These are phyloP conservation scores for Oreochromis aureus DNA, from an alignment of 2,113 vertebrate genomes.

Conservation along the genomic window DNA sequence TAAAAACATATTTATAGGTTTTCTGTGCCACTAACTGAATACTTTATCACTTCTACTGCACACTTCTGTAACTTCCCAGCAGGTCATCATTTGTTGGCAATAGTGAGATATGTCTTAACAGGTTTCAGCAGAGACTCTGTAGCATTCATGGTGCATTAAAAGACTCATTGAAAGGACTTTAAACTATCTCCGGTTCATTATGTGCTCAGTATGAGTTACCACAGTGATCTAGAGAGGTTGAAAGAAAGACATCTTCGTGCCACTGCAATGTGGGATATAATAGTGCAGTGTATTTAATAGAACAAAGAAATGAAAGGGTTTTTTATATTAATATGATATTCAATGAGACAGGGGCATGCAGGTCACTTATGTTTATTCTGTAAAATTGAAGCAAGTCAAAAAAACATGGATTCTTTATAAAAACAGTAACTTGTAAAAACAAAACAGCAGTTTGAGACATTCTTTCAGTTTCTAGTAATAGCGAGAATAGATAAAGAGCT, in stretches of 20 bases:
- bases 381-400: background rate
- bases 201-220: background rate
- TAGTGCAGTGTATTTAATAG: background rate
- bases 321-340: background rate
- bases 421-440: background rate
- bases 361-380: background rate
- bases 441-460: background rate
- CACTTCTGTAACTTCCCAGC: background rate
- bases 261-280: background rate
- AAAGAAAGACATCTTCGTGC: background rate
- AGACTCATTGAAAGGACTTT: background rate
- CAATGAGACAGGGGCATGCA: background rate
- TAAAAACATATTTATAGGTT: background rate
- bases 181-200: background rate
- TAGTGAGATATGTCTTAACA: background rate
- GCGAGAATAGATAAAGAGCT: background rate
- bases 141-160: background rate
- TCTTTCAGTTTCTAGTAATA: background rate
- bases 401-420: background rate
- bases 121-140: background rate
- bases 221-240: background rate
- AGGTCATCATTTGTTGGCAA: background rate
- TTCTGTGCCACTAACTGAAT: background rate
- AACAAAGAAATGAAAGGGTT: fast-evolving
- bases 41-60: background rate